Evolutionary conservation across 2,113 vertebrate genomes (phyloP).

Genomic region (Archilochus colubris): DNA sequence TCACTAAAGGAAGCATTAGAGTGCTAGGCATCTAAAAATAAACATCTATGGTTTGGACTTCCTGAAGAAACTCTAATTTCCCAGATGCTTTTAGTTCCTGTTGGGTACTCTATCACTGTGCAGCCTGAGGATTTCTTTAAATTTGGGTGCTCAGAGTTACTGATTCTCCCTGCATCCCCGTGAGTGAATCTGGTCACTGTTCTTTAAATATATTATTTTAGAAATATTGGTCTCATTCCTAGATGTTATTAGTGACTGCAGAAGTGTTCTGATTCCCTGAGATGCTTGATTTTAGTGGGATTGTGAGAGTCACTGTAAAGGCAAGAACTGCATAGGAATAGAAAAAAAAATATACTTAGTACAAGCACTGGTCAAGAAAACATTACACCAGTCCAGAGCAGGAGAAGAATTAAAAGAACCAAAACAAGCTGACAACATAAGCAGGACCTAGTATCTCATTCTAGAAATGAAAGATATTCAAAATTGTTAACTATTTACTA

Average conservation of each 20-base stretch:
- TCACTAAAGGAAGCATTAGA: neutral
- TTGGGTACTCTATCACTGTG: neutral
- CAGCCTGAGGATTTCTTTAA: neutral
- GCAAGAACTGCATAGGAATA: rapidly evolving
- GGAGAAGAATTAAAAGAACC: neutral
- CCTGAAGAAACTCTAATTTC: neutral
- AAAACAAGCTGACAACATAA: neutral
- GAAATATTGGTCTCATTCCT: neutral
- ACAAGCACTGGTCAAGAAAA: neutral
- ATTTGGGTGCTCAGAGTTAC: neutral
- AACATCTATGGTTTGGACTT: neutral
- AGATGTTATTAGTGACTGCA: neutral
- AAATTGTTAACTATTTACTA: neutral
- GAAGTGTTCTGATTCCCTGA: neutral
- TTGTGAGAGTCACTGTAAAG: neutral
- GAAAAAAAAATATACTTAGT: neutral
- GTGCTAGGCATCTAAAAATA: neutral
- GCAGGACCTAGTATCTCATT: neutral
- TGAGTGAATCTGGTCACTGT: neutral
- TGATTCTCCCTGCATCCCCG: neutral
- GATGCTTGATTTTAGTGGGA: neutral
- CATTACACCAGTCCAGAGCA: neutral
- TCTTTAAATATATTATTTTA: neutral
- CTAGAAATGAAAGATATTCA: neutral
- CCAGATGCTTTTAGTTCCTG: neutral